phyloP scores from a whole-genome alignment of 2,113 vertebrate genomes.

The Eidolon helvum region DNA sequence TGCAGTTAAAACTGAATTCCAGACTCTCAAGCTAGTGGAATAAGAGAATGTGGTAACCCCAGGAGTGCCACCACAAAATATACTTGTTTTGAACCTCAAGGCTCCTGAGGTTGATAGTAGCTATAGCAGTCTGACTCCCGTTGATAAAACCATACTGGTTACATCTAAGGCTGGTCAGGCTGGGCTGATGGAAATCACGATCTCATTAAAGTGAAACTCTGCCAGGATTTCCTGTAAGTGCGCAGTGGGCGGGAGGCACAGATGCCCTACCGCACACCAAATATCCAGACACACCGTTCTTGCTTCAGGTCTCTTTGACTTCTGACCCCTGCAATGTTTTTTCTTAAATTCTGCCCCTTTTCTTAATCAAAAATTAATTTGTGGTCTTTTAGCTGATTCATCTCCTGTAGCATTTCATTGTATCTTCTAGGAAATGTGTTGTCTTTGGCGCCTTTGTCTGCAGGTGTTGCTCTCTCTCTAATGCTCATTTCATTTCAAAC shows the following conservation, averaged over 20 bases:
- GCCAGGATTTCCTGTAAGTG: neutral
- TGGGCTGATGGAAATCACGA: neutral
- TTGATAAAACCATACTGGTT: neutral
- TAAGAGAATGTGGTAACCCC: neutral
- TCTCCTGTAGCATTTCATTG: neutral
- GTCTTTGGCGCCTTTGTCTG: neutral
- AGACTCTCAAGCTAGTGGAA: neutral
- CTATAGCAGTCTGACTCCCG: neutral
- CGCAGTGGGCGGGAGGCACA: neutral
- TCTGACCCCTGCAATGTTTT: neutral
- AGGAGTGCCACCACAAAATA: neutral
- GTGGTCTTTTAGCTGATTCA: neutral
- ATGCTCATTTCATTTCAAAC: neutral
- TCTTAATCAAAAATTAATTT: neutral
- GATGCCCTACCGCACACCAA: accelerated
- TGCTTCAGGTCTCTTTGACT: neutral
- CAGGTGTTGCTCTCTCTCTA: neutral
- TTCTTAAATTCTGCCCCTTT: neutral
- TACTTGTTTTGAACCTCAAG: neutral
- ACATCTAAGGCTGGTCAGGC: neutral
- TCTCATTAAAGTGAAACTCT: neutral
- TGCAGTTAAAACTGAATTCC: neutral
- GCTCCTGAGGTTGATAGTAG: neutral
- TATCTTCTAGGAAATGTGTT: neutral
- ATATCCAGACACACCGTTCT: accelerated